Evolutionary conservation across 2,113 vertebrate genomes (phyloP).

Genomic region (Vidua macroura): DNA sequence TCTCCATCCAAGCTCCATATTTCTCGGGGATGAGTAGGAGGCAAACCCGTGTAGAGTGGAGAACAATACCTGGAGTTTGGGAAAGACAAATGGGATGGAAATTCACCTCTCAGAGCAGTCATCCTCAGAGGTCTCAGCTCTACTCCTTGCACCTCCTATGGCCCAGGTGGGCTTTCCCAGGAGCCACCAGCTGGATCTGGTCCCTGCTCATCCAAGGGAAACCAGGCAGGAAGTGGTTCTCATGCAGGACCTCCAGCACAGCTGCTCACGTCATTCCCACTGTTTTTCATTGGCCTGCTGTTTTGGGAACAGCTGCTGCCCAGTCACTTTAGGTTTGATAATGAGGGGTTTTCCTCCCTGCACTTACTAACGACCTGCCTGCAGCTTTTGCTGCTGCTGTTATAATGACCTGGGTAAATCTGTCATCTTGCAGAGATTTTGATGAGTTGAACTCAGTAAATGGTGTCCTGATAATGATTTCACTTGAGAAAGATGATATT

Average conservation of each 20-base stretch:
- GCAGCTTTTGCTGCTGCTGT: background rate
- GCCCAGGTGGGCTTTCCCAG: background rate
- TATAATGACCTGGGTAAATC: background rate
- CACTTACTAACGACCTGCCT: background rate
- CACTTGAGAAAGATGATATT: background rate
- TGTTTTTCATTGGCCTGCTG: background rate
- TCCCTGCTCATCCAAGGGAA: background rate
- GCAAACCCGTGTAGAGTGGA: fast-evolving
- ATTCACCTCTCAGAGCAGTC: background rate
- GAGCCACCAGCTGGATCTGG: background rate
- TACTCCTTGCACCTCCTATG: background rate
- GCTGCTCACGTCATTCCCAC: background rate
- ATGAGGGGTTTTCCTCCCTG: background rate
- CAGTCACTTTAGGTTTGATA: background rate
- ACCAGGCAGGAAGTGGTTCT: background rate
- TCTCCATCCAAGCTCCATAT: background rate
- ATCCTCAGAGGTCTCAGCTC: background rate
- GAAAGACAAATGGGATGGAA: background rate
- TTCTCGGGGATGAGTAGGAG: background rate
- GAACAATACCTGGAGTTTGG: background rate
- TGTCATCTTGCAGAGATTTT: background rate
- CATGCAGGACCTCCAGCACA: background rate
- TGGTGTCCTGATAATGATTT: background rate
- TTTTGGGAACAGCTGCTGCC: slow-evolving; percentile 16
- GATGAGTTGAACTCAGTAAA: background rate